These are phyloP conservation scores for Plumapathes pennacea DNA, from an alignment of 92 coral and sea anemone species.

Conservation along the genomic window DNA sequence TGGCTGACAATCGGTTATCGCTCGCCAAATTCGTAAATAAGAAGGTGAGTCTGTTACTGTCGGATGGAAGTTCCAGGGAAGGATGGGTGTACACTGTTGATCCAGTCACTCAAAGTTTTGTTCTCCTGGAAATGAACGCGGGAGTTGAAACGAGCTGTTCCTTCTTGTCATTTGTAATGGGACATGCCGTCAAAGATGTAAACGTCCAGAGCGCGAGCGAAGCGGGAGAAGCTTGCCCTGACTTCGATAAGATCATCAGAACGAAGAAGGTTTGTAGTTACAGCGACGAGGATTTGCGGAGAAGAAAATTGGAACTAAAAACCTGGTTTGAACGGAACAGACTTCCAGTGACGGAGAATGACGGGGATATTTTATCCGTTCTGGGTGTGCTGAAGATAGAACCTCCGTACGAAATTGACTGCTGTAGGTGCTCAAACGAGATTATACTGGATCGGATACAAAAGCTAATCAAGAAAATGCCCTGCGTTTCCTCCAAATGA, in stretches of 20 bases:
- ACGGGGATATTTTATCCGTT: conserved; percentile 51
- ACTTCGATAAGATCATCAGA: conserved; percentile 19
- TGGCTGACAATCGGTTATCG: too few species aligned
- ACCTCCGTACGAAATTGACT: conserved; percentile 81
- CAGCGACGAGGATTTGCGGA: conserved; percentile 49
- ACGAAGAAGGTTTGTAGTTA: conserved; percentile 3
- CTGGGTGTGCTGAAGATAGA: conserved; percentile 88
- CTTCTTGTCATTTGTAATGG: conserved; percentile 34
- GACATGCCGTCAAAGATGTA: conserved; percentile 55
- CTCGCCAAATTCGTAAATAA: conserved; percentile 38
- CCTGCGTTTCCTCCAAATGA: conserved; percentile 5
- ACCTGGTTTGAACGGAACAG: conserved; percentile 86
- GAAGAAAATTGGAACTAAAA: conserved; percentile 46
- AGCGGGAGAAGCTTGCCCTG: conserved; percentile 10
- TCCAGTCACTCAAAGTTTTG: conserved; percentile 79
- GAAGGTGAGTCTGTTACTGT: conserved; percentile 24
- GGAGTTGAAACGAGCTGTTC: conserved; percentile 1
- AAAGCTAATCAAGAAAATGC: conserved; percentile 53
- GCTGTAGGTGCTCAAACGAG: conserved; percentile 85
- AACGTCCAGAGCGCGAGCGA: conserved; percentile 12
- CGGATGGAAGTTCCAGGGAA: conserved; percentile 31
- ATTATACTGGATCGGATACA: conserved; percentile 73
- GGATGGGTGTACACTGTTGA: conserved; percentile 92
- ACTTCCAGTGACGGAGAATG: conserved; percentile 57
- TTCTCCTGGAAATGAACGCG: conserved; percentile 42